These are phyloP conservation scores for Spatulosminthurus flaviceps DNA, from an alignment of 2,888 invertebrate genomes.

Conservation along the genomic window DNA sequence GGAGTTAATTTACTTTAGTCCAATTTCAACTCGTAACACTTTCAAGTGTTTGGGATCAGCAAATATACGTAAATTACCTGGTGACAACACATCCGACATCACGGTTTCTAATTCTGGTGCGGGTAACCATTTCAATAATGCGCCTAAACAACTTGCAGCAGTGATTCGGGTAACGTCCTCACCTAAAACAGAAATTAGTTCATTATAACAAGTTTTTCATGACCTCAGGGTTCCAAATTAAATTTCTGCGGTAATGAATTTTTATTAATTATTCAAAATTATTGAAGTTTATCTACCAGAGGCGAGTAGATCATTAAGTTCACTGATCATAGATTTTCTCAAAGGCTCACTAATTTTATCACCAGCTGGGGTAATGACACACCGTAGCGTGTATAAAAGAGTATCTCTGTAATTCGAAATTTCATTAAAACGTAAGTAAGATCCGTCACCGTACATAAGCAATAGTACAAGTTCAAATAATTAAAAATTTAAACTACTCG, in stretches of 20 bases:
- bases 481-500: constrained; percentile 10
- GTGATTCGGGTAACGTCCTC: constrained; percentile 85
- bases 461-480: constrained; percentile 13
- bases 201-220: background rate
- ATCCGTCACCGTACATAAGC: too few relatives aligned
- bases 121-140: constrained; percentile 79
- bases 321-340: constrained; percentile 77
- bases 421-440: too few relatives aligned
- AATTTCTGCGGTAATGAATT: too few relatives aligned
- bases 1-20: too few relatives aligned
- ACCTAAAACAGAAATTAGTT: constrained; percentile 62
- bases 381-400: constrained; percentile 88
- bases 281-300: constrained; percentile 34
- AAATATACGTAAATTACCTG: constrained; percentile 36
- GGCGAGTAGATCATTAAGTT: constrained; percentile 67
- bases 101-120: constrained; percentile 77
- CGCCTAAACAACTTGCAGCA: constrained; percentile 90
- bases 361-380: constrained; percentile 84
- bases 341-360: constrained; percentile 87
- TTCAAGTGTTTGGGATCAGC: too few relatives aligned
- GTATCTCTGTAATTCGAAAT: constrained; percentile 76
- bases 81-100: constrained; percentile 78
- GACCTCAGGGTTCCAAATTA: background rate
- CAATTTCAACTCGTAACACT: too few relatives aligned
- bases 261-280: background rate